These are phyloP conservation scores for Alosa sapidissima DNA, from an alignment of 2,797 vertebrate genomes.

Conservation along the genomic window DNA sequence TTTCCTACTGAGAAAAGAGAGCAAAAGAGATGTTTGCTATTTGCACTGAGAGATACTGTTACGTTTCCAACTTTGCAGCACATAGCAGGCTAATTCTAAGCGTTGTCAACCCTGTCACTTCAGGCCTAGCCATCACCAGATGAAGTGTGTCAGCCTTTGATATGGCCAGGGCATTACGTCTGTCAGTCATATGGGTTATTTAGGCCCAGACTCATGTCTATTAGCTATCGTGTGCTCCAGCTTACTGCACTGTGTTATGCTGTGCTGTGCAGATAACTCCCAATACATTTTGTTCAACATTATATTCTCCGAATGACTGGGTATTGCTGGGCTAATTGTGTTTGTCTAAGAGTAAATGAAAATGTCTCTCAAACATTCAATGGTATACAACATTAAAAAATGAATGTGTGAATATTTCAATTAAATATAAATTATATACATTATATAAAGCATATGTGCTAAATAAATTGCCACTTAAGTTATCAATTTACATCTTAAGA, in stretches of 20 bases:
- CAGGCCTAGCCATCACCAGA: neutral
- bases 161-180: neutral
- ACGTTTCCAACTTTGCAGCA: too few relatives aligned
- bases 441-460: too few relatives aligned
- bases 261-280: neutral
- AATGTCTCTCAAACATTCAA: neutral
- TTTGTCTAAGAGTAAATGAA: neutral
- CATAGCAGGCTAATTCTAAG: neutral
- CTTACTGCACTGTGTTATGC: neutral
- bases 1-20: neutral
- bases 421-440: too few relatives aligned
- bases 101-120: slow-evolving; percentile 1
- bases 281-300: too few relatives aligned
- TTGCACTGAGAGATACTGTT: neutral
- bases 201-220: neutral
- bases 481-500: too few relatives aligned
- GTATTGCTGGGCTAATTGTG: neutral
- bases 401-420: too few relatives aligned
- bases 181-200: neutral
- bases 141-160: neutral
- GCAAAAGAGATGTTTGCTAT: neutral
- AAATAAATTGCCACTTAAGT: too few relatives aligned
- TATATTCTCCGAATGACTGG: too few relatives aligned
- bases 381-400: neutral
- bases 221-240: neutral